Evolutionary conservation across 2,888 invertebrate genomes (phyloP).

Genomic region (Sipha maydis): DNA sequence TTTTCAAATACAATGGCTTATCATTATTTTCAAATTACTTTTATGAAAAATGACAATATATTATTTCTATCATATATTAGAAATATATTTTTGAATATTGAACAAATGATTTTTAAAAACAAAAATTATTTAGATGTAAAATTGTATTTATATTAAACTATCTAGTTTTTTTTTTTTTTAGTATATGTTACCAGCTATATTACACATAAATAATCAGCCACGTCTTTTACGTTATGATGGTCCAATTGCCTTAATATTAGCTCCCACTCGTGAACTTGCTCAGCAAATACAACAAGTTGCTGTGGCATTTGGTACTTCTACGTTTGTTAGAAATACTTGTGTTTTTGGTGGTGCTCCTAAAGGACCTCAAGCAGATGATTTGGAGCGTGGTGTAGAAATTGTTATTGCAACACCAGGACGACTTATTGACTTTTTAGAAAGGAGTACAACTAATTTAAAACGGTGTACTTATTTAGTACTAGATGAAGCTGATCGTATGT

Average conservation of each 20-base stretch:
- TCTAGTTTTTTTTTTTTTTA: constrained; percentile 68
- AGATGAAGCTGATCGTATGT: constrained; percentile 94
- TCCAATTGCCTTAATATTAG: constrained; percentile 89
- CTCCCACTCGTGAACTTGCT: constrained; percentile 88
- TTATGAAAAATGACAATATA: too few relatives aligned
- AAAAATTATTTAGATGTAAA: too few relatives aligned
- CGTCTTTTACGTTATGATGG: constrained; percentile 88
- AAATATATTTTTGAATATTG: too few relatives aligned
- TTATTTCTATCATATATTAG: too few relatives aligned
- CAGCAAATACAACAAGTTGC: constrained; percentile 94
- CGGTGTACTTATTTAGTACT: constrained; percentile 90
- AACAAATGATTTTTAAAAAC: too few relatives aligned
- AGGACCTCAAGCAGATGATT: constrained; percentile 81
- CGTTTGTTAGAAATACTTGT: constrained; percentile 90
- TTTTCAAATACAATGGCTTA: constrained; percentile 67
- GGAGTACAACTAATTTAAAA: constrained; percentile 81
- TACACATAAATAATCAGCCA: constrained; percentile 93
- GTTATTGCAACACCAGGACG: constrained; percentile 91
- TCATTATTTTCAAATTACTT: background rate
- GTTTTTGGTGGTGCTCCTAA: constrained; percentile 98
- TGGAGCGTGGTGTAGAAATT: constrained; percentile 84
- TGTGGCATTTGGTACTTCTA: constrained; percentile 88
- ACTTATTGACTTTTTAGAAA: constrained; percentile 84
- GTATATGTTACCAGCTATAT: constrained; percentile 93
- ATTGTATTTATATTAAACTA: background rate